Conservation (phyloP, 1,140 invertebrate species). For the Aphis gossypii region DNA sequence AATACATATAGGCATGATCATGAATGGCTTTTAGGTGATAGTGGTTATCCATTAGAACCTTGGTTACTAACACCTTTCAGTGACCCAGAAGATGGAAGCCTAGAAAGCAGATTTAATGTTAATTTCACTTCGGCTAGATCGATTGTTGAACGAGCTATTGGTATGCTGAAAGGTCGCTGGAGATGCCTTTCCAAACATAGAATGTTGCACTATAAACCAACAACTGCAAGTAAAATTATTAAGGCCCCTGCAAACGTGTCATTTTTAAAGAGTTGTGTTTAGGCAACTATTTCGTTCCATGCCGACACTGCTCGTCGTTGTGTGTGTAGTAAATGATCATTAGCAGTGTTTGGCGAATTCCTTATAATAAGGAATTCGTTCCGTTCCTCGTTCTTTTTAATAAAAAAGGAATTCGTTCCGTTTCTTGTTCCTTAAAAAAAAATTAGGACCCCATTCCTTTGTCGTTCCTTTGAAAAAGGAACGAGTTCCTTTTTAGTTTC, state of each 20-base stretch:
- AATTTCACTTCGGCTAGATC: neutral
- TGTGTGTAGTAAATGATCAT: too few species aligned
- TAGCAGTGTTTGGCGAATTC: too few species aligned
- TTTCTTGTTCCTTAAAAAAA: too few species aligned
- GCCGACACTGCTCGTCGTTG: too few species aligned
- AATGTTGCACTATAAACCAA: conserved; percentile 28
- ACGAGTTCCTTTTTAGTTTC: too few species aligned
- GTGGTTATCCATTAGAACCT: conserved; percentile 35
- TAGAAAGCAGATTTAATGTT: neutral
- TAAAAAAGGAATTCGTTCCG: too few species aligned
- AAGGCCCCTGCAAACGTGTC: neutral
- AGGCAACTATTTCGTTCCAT: too few species aligned
- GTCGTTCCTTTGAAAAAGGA: too few species aligned
- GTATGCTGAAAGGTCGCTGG: conserved; percentile 37
- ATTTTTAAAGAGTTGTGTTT: too few species aligned
- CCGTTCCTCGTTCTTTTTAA: too few species aligned
- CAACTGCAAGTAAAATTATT: neutral
- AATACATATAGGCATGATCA: neutral
- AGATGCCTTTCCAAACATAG: conserved; percentile 37
- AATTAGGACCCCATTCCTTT: too few species aligned
- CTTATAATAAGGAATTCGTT: too few species aligned
- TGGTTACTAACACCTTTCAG: conserved; percentile 26
- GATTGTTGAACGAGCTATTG: neutral
- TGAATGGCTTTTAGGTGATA: conserved; percentile 28
- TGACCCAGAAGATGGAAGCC: conserved; percentile 17